These are phyloP conservation scores for Ascaphus truei DNA, from an alignment of 2,113 vertebrate genomes.

Conservation along the genomic window DNA sequence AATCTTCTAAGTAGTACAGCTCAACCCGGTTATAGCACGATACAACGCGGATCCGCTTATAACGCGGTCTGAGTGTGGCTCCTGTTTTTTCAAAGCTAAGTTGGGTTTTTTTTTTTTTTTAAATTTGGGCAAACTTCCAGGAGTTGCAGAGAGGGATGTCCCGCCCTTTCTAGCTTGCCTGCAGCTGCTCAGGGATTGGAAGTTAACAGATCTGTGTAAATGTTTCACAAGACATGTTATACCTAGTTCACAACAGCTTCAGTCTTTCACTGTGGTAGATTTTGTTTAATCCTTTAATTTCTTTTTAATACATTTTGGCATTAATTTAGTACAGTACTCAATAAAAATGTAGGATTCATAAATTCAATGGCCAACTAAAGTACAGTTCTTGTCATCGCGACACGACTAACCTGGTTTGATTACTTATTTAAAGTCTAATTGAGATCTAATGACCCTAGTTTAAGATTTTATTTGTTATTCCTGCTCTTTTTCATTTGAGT, in stretches of 20 bases:
- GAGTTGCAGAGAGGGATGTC: no score
- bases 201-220: no score
- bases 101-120: background rate
- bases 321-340: constrained; percentile 39
- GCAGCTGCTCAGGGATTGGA: no score
- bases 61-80: no score
- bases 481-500: background rate
- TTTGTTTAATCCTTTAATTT: constrained; percentile 26
- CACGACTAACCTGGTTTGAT: constrained; percentile 35
- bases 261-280: background rate
- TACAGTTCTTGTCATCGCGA: no score
- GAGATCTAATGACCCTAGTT: constrained; percentile 30
- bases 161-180: no score
- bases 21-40: no score
- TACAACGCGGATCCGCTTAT: no score
- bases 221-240: background rate
- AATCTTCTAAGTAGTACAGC: no score
- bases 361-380: constrained; percentile 40
- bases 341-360: constrained; percentile 34
- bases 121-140: background rate
- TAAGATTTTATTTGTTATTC: background rate
- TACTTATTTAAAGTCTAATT: constrained; percentile 37
- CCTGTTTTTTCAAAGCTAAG: no score
- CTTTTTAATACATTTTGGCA: constrained; percentile 29
- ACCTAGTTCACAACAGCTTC: background rate